Percentiles rank a stretch among this genome's conserved stretches.
Evolutionary conservation across 2,113 vertebrate genomes (phyloP).

Genomic region (Tragelaphus imberbis): DNA sequence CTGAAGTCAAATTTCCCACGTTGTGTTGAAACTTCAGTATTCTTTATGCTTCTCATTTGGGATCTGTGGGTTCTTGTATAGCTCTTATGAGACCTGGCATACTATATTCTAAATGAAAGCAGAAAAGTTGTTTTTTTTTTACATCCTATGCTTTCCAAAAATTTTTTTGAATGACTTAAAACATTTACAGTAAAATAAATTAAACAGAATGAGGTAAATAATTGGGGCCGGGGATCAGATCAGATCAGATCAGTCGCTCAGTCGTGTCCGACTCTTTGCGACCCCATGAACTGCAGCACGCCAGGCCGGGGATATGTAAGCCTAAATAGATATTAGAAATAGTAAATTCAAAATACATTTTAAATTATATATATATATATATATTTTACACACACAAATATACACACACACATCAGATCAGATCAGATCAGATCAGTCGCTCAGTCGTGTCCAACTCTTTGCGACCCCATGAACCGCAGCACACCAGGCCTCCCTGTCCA

Average conservation of each 20-base stretch:
- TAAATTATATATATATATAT: neutral
- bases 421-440: too few relatives aligned
- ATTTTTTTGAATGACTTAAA: neutral
- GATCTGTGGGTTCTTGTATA: neutral
- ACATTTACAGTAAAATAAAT: neutral
- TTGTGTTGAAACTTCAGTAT: neutral
- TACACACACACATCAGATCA: fast-evolving
- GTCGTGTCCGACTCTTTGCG: too few relatives aligned
- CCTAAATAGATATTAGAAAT: neutral
- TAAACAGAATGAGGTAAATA: neutral
- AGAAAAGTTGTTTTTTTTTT: neutral
- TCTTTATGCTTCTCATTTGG: neutral
- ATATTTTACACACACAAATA: neutral
- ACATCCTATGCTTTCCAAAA: neutral
- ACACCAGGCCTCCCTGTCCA: too few relatives aligned
- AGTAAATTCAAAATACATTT: neutral
- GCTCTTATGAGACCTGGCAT: neutral
- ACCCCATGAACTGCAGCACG: too few relatives aligned
- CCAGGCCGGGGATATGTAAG: neutral
- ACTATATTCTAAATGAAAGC: neutral
- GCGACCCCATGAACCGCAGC: too few relatives aligned
- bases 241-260: too few relatives aligned
- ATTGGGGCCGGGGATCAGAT: neutral
- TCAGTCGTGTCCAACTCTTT: too few relatives aligned
- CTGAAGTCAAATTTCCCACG: neutral